Percentiles rank a stretch among this genome's conserved stretches.
Conservation (phyloP, 2,888 invertebrate genomes). For the Drosophila bunnanda region DNA sequence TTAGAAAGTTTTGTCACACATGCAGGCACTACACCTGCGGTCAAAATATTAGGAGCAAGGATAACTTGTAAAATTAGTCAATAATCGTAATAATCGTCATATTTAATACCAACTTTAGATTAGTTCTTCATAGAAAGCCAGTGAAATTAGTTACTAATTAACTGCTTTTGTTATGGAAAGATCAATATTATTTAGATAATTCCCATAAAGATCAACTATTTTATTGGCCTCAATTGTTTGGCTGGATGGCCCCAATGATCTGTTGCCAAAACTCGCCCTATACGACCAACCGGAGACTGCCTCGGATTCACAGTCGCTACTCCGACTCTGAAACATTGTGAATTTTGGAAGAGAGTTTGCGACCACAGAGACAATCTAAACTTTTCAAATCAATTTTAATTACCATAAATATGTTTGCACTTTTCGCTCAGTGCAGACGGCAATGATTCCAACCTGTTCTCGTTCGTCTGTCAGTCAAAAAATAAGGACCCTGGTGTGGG, state of each 20-base stretch:
- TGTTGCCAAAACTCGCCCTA: conserved; percentile 25
- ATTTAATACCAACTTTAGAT: too few species aligned
- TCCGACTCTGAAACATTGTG: conserved; percentile 43
- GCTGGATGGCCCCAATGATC: conserved; percentile 4
- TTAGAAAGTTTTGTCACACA: conserved; percentile 80
- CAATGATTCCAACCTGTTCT: conserved; percentile 29
- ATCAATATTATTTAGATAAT: too few species aligned
- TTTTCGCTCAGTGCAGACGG: conserved; percentile 54
- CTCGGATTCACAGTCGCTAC: conserved; percentile 18
- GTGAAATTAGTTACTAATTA: too few species aligned
- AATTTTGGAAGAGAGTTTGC: conserved; percentile 29
- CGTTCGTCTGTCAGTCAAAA: conserved; percentile 34
- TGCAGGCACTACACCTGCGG: conserved; percentile 38
- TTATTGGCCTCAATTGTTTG: background rate
- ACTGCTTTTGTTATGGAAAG: too few species aligned
- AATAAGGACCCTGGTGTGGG: conserved; percentile 1
- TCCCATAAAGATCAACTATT: background rate
- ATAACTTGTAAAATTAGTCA: too few species aligned
- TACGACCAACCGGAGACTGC: conserved; percentile 20
- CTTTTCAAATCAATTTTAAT: conserved; percentile 83
- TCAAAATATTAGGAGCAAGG: background rate
- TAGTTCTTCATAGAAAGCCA: too few species aligned
- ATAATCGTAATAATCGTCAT: too few species aligned
- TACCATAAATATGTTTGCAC: conserved; percentile 78
- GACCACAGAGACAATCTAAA: conserved; percentile 76